phyloP scores from a whole-genome alignment of 2,888 invertebrate genomes.

The Ennomos erosarius region DNA sequence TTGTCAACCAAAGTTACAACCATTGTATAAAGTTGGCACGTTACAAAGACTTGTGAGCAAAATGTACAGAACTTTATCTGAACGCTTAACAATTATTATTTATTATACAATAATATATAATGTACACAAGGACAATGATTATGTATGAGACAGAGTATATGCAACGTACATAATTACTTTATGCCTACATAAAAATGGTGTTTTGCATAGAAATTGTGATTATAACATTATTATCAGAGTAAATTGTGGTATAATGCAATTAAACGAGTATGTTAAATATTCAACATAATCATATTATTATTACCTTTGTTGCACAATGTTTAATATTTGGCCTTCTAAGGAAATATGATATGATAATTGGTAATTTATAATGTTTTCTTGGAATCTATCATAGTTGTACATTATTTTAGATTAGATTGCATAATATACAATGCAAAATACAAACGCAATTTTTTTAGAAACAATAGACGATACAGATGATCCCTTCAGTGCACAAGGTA shows the following conservation, averaged over 20 bases:
- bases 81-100: not conserved
- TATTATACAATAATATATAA: constrained; percentile 9
- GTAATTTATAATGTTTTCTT: too few relatives aligned
- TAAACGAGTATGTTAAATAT: constrained; percentile 26
- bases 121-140: constrained; percentile 23
- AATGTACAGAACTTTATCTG: constrained; percentile 7
- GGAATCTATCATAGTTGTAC: too few relatives aligned
- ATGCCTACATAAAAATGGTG: constrained; percentile 14
- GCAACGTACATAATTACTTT: constrained; percentile 28
- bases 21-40: constrained; percentile 12
- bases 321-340: not conserved
- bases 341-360: too few relatives aligned
- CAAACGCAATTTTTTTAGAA: too few relatives aligned
- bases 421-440: too few relatives aligned
- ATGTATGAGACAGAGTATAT: constrained; percentile 25
- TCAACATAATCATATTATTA: not conserved
- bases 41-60: constrained; percentile 14
- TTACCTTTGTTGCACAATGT: constrained; percentile 15
- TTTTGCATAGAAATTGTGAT: constrained; percentile 34
- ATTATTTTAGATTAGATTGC: too few relatives aligned
- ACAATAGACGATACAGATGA: too few relatives aligned
- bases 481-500: too few relatives aligned
- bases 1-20: constrained; percentile 9
- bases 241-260: constrained; percentile 34
- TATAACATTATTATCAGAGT: constrained; percentile 20